phyloP scores from a whole-genome alignment of 2,888 invertebrate genomes.

The Isoperla grammatica region DNA sequence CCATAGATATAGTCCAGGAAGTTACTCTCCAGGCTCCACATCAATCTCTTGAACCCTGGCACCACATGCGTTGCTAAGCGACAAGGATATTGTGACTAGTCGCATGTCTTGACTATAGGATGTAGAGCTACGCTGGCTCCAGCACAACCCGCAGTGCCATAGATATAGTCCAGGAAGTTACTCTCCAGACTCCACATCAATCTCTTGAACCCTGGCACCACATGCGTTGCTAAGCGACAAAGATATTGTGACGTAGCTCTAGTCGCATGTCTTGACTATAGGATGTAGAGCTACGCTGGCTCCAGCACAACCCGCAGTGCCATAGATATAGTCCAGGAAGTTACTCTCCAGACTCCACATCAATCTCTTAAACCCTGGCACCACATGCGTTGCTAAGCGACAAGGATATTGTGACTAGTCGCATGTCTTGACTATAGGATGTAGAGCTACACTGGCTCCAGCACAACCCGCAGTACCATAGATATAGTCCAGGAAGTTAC shows the following conservation, averaged over 20 bases:
- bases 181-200: slow-evolving; percentile 61
- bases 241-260: too few species aligned
- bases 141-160: slow-evolving; percentile 53
- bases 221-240: too few species aligned
- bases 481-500: slow-evolving; percentile 61
- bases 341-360: slow-evolving; percentile 63
- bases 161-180: slow-evolving; percentile 60
- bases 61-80: slow-evolving; percentile 56
- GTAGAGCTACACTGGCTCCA: slow-evolving; percentile 55
- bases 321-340: slow-evolving; percentile 57
- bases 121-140: slow-evolving; percentile 57
- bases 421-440: slow-evolving; percentile 52
- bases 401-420: slow-evolving; percentile 47
- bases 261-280: slow-evolving; percentile 46
- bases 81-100: slow-evolving; percentile 46
- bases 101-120: slow-evolving; percentile 51
- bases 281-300: slow-evolving; percentile 56
- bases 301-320: slow-evolving; percentile 56
- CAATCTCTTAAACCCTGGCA: slow-evolving; percentile 53
- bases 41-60: slow-evolving; percentile 53
- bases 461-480: slow-evolving; percentile 54
- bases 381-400: slow-evolving; percentile 55
- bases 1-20: slow-evolving; percentile 58
- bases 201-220: slow-evolving; percentile 52
- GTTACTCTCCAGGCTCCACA: slow-evolving; percentile 62